A percentile compares a stretch with the other conserved stretches of the same genome.
phyloP scores from a whole-genome alignment of 2,113 vertebrate genomes.

The Eleginops maclovinus region DNA sequence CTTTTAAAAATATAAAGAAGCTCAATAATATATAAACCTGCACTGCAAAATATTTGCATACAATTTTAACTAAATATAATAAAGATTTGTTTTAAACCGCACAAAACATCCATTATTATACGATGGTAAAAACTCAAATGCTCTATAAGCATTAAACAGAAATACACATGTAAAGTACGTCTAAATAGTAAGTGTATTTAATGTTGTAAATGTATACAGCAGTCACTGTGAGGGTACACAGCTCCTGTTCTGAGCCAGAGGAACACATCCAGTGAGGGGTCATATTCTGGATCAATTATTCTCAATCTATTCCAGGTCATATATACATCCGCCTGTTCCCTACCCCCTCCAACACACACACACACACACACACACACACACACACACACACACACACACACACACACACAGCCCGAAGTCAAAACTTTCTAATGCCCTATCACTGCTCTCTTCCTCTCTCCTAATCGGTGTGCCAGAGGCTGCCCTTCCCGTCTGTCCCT shows the following conservation, averaged over 20 bases:
- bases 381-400: slow-evolving; percentile 15
- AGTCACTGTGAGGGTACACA: not conserved
- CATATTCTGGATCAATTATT: slow-evolving; percentile 50
- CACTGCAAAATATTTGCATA: not conserved
- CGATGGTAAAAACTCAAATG: not conserved
- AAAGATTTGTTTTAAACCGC: not conserved
- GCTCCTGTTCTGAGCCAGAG: not conserved
- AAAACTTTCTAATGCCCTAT: slow-evolving; percentile 56
- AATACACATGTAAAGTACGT: not conserved
- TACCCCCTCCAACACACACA: not conserved
- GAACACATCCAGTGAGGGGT: slow-evolving; percentile 1
- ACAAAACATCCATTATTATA: not conserved
- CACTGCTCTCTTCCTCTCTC: slow-evolving; percentile 52
- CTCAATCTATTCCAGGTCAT: slow-evolving; percentile 57
- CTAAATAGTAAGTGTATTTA: not conserved
- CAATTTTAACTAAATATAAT: not conserved
- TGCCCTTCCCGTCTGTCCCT: slow-evolving; percentile 27
- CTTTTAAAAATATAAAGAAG: not conserved
- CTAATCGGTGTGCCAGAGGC: slow-evolving; percentile 47
- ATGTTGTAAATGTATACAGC: not conserved
- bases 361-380: too few relatives aligned
- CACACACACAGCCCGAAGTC: slow-evolving; percentile 9
- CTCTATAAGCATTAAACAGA: not conserved
- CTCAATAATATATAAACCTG: not conserved
- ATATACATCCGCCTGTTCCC: slow-evolving; percentile 6